Conservation (phyloP, 1,140 invertebrate genomes). For the Aphidius ervi region DNA sequence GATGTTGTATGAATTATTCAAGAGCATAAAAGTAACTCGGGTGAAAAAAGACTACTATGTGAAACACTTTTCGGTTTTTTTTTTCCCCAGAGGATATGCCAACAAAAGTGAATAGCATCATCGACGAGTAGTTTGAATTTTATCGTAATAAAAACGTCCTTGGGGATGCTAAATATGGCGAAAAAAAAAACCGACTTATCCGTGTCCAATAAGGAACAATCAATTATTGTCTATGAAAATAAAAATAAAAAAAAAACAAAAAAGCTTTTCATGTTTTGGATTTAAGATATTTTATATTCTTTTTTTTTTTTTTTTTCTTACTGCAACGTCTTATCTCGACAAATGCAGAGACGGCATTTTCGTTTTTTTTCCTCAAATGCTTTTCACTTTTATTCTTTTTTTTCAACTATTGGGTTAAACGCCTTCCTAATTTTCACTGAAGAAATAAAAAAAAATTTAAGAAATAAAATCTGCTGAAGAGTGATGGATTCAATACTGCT, state of each 20-base stretch:
- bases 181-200: no score
- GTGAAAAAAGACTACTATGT: neutral
- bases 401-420: neutral
- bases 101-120: constrained; percentile 10
- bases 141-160: neutral
- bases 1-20: constrained; percentile 8
- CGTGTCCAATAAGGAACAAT: no score
- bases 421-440: constrained; percentile 2
- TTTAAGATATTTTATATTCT: no score
- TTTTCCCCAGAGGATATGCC: neutral
- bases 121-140: constrained; percentile 11
- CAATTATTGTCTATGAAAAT: no score
- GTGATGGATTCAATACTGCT: constrained; percentile 3
- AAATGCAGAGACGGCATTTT: no score
- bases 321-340: no score
- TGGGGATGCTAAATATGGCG: no score
- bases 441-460: neutral
- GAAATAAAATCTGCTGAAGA: neutral
- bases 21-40: neutral
- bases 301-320: no score
- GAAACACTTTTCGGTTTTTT: constrained; percentile 19
- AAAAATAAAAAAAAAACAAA: no score
- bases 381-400: no score
- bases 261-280: no score
- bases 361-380: no score